Base-by-base conservation (phyloP, 2,888 invertebrate genomes). In the Acleris cristana region DNA sequence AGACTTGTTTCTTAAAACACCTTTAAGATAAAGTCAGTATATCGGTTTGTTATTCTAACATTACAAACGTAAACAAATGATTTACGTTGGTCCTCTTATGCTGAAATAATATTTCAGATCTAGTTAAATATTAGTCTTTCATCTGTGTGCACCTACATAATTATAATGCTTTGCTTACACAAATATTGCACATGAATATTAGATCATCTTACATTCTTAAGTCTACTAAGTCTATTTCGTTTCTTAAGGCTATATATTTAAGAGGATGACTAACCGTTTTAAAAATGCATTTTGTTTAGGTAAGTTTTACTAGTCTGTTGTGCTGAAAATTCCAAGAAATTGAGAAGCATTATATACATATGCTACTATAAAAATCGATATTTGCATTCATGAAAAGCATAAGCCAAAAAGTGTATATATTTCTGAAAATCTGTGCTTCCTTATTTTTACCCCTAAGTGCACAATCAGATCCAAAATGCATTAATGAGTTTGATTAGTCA, bases 111-210 rank as follows among this genome's bases (percentile, higher is more conserved):
- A 61, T 49, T 63, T 49, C 58, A 67, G 67, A 63, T 63, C 49
- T 62, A 63, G 48, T 67, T 49, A 48, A 52, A 49, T 40, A 52
- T 49, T 54, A 58, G 63, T 63, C 62, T 58, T 58, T 40, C 45
- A 67, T 48, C 63, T 44, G 57, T 66, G 61, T 53, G 52, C 62
- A 40, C 52, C 19, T 67, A 23, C 57, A 48, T 58, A 63, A 30
- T 58, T 53, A 63, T 26, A 54, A 54, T 54, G 48, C 52, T 57
- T 66, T 56, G 40, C 48, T 62, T 67, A 58, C 45, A 63, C 53
- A 67, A 51, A 58, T 67, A 67, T 67, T 67, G 67, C 67, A 67
- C 67, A 58, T 49, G 53, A 62, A 53, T 54, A 62, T 60, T 60
- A 19, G 16, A n/a, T 14, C 16, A 34, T 63, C 67, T 63, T 62